Evolutionary conservation across 2,888 invertebrate species (phyloP), one percentile per base, ranked within the genome.

Genomic region (Diplazon laetatorius): DNA sequence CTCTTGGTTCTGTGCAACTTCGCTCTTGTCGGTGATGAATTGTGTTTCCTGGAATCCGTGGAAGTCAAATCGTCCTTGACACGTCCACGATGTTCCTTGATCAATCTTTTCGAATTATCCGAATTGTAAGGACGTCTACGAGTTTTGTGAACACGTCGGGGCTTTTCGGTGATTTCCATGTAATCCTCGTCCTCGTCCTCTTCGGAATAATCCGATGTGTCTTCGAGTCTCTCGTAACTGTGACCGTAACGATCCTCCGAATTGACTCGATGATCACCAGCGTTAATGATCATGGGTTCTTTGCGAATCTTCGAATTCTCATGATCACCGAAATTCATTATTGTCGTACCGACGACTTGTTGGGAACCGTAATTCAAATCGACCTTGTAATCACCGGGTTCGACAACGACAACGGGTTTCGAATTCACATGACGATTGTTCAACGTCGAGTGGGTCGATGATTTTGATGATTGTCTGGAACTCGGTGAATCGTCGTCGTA

Each of bases 141-240:
- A 50, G 18, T 82, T 55, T 90, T 90, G 2, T 87, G 86, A 2
- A 86, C 18, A 66, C 86, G 85, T 48, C 83, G 84, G 0, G 89
- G 85, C 46, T 86, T 86, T 57, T 88, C 88, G 0, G 86, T 85
- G 2, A 87, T 85, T 16, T 90, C 91, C 1, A 75, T 55, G 72
- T 89, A 90, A 59, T 90, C 91, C 4, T 70, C 20, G 68, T 76
- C 84, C 2, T 89, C 89, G 0, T 88, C 84, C 2, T 89, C 89
- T 0, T 88, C 87, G 0, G 88, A 88, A 48, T 74, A 74, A 46
- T 88, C 89, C 12, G 71, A 83, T 0, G 86, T 85, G 35, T 87
- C 80, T 20, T 88, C 87, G 0, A 80, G 81, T 30, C 82, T 80
- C 0, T 87, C 88, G 48, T 87, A 89, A 60, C 85, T 84, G 8